These are phyloP conservation scores for Heliocidaris tuberculata DNA, from an alignment of 35 echinoderm and acorn worm genomes.

Conservation along the genomic window DNA sequence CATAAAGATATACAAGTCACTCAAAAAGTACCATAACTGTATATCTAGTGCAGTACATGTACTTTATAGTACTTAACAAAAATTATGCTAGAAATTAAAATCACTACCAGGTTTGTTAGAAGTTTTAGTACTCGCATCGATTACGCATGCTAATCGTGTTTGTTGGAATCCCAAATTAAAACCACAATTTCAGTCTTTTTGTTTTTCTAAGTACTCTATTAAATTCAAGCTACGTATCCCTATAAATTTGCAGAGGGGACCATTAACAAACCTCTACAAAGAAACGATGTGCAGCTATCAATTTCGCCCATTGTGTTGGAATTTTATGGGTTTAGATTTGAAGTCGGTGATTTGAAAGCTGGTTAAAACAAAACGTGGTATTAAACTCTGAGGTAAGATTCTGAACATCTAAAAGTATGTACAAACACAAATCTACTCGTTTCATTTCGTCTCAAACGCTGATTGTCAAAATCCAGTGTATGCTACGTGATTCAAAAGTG, in stretches of 20 bases:
- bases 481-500: not conserved
- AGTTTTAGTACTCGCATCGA: not conserved
- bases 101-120: not conserved
- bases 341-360: not conserved
- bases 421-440: not conserved
- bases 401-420: constrained; percentile 3
- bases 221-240: not conserved
- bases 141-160: not conserved
- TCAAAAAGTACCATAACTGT: not conserved
- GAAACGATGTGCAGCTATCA: too few species aligned
- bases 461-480: not conserved
- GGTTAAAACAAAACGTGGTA: not conserved
- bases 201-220: not conserved
- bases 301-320: not conserved
- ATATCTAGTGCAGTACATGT: not conserved
- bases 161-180: not conserved
- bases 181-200: not conserved
- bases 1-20: not conserved
- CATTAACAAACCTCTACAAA: not conserved
- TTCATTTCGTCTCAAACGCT: not conserved
- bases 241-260: not conserved
- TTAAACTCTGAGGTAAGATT: not conserved
- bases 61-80: not conserved
- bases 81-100: not conserved
- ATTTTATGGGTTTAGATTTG: not conserved